These are phyloP conservation scores for Diorhabda carinulata DNA, from an alignment of 1,140 invertebrate genomes.

Conservation along the genomic window DNA sequence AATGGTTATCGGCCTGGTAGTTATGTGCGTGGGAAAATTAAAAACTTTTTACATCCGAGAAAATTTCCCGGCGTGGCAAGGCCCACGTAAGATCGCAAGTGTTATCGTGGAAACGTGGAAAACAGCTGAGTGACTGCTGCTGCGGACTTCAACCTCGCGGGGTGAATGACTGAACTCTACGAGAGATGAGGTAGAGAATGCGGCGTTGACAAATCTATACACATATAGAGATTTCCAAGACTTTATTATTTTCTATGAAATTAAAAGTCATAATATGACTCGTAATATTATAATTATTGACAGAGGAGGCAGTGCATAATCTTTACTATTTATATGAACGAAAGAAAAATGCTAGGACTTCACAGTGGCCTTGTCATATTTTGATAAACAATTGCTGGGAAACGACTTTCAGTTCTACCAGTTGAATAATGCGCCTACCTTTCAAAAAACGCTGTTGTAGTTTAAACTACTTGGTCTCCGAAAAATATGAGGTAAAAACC, in stretches of 20 bases:
- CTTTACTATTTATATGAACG: too few relatives aligned
- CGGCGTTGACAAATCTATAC: not conserved
- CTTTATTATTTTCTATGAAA: not conserved
- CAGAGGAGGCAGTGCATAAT: not conserved
- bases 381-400: too few relatives aligned
- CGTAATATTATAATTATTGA: not conserved
- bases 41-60: not conserved
- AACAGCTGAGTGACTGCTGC: constrained; percentile 1
- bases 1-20: not conserved
- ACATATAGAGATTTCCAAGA: not conserved
- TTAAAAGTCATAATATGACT: not conserved
- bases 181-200: not conserved
- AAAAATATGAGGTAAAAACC: too few relatives aligned
- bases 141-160: constrained; percentile 1
- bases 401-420: too few relatives aligned
- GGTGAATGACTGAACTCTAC: not conserved
- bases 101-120: not conserved
- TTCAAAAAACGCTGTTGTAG: too few relatives aligned
- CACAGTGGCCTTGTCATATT: too few relatives aligned
- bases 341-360: too few relatives aligned
- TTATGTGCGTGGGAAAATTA: constrained; percentile 2
- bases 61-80: not conserved
- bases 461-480: too few relatives aligned
- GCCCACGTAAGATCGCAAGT: not conserved
- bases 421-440: too few relatives aligned